Conservation (phyloP, 1,140 invertebrate species). For the Platyura marginata region DNA sequence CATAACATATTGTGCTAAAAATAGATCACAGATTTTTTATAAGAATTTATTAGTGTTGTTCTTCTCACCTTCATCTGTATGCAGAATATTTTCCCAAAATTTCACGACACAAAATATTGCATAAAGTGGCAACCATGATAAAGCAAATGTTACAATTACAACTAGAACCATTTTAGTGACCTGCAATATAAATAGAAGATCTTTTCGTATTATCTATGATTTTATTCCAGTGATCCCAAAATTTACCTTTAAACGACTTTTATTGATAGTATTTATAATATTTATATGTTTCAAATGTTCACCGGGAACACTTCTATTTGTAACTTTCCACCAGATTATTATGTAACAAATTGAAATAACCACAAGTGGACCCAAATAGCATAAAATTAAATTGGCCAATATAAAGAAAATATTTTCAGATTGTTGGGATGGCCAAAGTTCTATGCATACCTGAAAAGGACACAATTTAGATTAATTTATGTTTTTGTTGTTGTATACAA, state of each 20-base stretch:
- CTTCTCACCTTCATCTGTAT: constrained; percentile 3
- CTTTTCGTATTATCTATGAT: neutral
- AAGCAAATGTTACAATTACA: constrained; percentile 39
- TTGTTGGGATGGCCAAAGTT: constrained; percentile 27
- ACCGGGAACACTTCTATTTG: constrained; percentile 16
- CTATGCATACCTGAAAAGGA: constrained; percentile 24
- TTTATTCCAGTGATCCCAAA: neutral
- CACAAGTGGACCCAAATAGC: constrained; percentile 31
- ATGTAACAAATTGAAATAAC: constrained; percentile 36
- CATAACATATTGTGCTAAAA: constrained; percentile 18
- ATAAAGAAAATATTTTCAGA: constrained; percentile 32
- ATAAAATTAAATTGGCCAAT: constrained; percentile 35
- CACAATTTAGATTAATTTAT: neutral
- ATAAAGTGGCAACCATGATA: constrained; percentile 48
- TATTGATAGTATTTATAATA: constrained; percentile 5
- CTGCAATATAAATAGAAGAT: constrained; percentile 7
- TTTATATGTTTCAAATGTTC: constrained; percentile 8
- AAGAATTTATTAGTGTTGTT: neutral
- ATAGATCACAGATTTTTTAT: neutral
- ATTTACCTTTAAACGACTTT: constrained; percentile 11
- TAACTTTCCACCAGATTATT: constrained; percentile 29
- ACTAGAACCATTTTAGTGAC: constrained; percentile 43
- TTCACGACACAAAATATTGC: constrained; percentile 28
- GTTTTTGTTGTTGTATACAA: neutral
- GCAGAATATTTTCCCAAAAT: constrained; percentile 13